A percentile compares a stretch with the other conserved stretches of the same genome.
These are phyloP conservation scores for Lipophrys pholis DNA, from an alignment of 2,113 vertebrate genomes.

Conservation along the genomic window DNA sequence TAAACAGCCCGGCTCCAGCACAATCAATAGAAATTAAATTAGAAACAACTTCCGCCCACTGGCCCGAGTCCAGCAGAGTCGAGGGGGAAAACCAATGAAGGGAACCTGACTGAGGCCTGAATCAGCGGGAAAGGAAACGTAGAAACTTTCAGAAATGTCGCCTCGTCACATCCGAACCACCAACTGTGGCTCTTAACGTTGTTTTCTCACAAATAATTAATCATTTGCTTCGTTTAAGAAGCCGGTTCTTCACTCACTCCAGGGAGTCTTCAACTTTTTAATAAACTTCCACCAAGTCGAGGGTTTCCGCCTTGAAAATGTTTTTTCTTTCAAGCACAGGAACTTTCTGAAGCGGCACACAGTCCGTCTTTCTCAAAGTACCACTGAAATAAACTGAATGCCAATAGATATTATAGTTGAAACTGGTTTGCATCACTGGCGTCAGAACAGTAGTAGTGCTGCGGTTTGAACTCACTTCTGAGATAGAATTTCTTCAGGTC, in stretches of 20 bases:
- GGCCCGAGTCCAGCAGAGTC: neutral
- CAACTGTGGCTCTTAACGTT: too few species aligned
- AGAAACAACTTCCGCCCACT: constrained; percentile 15
- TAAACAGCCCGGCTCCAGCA: constrained; percentile 39
- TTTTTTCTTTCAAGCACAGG: neutral
- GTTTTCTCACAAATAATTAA: too few species aligned
- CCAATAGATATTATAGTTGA: too few species aligned
- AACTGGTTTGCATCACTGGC: too few species aligned
- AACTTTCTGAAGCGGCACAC: constrained; percentile 4
- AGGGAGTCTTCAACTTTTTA: neutral
- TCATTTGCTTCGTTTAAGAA: too few species aligned
- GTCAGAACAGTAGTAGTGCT: too few species aligned
- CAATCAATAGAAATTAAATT: constrained; percentile 44
- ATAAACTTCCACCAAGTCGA: neutral
- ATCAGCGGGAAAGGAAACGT: too few species aligned
- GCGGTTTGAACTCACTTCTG: too few species aligned
- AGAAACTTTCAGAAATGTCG: too few species aligned
- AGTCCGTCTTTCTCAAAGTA: constrained; percentile 5
- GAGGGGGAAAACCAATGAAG: neutral
- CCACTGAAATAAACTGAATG: neutral
- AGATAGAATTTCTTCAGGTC: too few species aligned
- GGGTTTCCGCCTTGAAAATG: constrained; percentile 13
- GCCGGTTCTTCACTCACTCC: neutral
- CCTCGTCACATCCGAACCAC: too few species aligned
- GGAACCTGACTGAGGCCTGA: constrained; percentile 8